phyloP scores from a whole-genome alignment of 2,113 vertebrate genomes.

The Zosterops japonicus region DNA sequence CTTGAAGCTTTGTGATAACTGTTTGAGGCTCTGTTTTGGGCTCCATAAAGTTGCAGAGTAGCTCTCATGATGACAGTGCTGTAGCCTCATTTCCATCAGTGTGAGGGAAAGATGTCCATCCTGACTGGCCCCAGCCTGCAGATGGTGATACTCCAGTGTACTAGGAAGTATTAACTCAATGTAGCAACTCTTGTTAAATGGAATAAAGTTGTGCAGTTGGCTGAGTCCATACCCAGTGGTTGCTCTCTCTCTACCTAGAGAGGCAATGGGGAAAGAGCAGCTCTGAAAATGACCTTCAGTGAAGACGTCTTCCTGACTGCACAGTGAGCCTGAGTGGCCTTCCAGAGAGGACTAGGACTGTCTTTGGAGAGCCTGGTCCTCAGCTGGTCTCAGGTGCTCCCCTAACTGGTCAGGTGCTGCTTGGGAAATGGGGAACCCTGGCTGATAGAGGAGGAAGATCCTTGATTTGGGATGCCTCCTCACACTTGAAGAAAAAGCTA shows the following conservation, averaged over 20 bases:
- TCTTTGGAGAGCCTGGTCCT: background rate
- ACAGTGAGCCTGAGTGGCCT: background rate
- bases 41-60: background rate
- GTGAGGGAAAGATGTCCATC: background rate
- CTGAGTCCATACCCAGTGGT: background rate
- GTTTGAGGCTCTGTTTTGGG: background rate
- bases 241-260: background rate
- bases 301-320: background rate
- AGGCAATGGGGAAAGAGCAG: background rate
- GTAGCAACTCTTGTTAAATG: background rate
- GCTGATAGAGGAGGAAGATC: background rate
- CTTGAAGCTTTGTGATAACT: background rate
- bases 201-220: background rate
- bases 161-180: background rate
- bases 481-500: background rate
- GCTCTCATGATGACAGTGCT: accelerated
- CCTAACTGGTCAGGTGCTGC: background rate
- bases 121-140: background rate
- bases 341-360: background rate
- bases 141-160: background rate
- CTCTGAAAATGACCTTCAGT: background rate
- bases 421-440: background rate
- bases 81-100: background rate
- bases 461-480: background rate
- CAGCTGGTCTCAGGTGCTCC: background rate